Evolutionary conservation across 2,113 vertebrate genomes (phyloP), one percentile per base, ranked within the genome.

Genomic region (Chamaea fasciata): DNA sequence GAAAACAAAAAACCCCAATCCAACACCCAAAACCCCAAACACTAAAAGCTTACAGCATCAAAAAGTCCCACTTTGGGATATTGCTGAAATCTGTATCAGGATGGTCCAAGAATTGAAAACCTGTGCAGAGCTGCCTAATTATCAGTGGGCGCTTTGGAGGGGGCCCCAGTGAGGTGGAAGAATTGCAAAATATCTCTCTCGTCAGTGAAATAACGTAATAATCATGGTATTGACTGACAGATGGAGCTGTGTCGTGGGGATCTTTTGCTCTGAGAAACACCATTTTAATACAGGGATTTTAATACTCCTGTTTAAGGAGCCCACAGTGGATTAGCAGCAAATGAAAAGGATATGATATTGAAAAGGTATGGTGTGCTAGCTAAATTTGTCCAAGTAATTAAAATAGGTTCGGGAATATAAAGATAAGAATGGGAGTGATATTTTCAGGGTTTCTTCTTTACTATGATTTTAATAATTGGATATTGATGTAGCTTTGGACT

Each of bases 1-100:
- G n/a, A 31, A 18, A 1, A 10, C 6, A 37, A 69, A 11, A 30
- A 11, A 1, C 10, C 10, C 5, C 42, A 69, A 11, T 5, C 22
- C 24, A 17, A 3, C 33, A 42, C 10, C 11, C 10, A 28, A 55
- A 77, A 8, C 9, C 16, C 27, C 13, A 14, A 37, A 28, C 13
- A 16, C 31, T 5, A n/a, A 53, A 44, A 28, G 8, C 37, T 7
- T 14, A 4, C 14, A 35, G 20, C 30, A 59, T 1, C 28, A 20
- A 6, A 17, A 28, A 64, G 4, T 17, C 50, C 28, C 41, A 9
- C 23, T 65, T 9, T 26, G 23, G 46, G 33, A 15, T 39, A 7
- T n/a, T 68, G 53, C 27, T 84, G 56, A 37, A 84, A 87, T 65
- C 56, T 11, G 2, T 31, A 12, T 62, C 62, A 73, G 10, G 8